phyloP scores from a whole-genome alignment of 2,113 vertebrate species.

The Diadophis punctatus region DNA sequence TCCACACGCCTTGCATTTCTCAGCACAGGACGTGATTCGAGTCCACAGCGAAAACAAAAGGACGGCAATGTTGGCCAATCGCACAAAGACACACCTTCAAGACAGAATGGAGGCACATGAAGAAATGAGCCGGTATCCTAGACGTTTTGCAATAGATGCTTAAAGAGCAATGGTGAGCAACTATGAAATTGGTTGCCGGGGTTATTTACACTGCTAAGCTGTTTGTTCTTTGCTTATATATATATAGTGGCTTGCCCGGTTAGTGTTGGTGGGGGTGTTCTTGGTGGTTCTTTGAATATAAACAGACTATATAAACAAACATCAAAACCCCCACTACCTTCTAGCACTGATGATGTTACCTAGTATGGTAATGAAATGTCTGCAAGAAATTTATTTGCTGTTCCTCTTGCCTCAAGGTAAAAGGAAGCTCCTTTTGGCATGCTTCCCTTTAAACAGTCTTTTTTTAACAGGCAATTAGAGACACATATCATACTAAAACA shows the following conservation, averaged over 20 bases:
- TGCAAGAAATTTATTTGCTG: neutral
- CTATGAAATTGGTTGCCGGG: neutral
- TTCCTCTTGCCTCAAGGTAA: neutral
- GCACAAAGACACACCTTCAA: conserved; percentile 88
- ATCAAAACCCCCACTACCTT: no score
- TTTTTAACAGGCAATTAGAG: neutral
- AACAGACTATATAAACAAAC: no score
- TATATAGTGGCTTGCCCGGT: no score
- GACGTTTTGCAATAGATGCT: neutral
- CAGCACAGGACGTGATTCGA: conserved; percentile 78
- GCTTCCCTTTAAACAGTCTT: neutral
- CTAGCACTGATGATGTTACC: no score
- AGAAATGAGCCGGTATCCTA: neutral
- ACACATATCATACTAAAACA: neutral
- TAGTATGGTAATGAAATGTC: no score
- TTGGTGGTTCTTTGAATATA: no score
- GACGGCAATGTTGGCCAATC: conserved; percentile 88
- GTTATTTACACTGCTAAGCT: neutral
- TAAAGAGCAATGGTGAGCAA: neutral
- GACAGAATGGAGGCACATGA: neutral
- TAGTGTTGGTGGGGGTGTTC: no score
- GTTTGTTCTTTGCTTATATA: no score
- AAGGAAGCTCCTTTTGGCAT: neutral
- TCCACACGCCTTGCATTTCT: conserved; percentile 76
- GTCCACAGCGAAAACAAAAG: conserved; percentile 88